Conservation (phyloP, 2,113 vertebrate genomes). For the Ageneiosus marmoratus region DNA sequence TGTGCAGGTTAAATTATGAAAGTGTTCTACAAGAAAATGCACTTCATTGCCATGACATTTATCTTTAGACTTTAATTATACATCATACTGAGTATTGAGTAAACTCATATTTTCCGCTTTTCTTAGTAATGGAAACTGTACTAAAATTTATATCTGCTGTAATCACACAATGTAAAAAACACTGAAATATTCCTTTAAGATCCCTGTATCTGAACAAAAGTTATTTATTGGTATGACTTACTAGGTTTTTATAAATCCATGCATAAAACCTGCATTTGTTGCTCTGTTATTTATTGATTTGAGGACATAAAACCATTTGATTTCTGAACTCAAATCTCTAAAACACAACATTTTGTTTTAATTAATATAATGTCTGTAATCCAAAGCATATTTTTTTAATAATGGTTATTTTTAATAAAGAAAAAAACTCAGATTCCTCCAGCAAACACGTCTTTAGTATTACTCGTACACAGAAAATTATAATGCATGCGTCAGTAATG, state of each 20-base stretch:
- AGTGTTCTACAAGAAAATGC: not conserved
- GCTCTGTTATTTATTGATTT: not conserved
- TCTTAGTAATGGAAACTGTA: not conserved
- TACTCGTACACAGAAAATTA: not conserved
- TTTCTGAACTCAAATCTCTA: not conserved
- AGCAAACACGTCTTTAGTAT: not conserved
- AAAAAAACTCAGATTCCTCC: not conserved
- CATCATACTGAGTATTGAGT: not conserved
- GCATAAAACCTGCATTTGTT: not conserved
- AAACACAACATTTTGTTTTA: not conserved
- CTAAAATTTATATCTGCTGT: not conserved
- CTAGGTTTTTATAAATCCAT: too few relatives aligned
- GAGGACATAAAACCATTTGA: not conserved
- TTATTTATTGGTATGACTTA: not conserved
- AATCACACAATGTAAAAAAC: not conserved
- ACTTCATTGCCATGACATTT: not conserved
- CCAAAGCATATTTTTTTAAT: not conserved
- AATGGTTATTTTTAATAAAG: not conserved
- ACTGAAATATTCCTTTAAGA: not conserved
- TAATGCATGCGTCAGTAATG: constrained; percentile 6
- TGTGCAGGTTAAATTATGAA: not conserved
- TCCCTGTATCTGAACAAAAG: not conserved
- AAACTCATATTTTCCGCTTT: not conserved
- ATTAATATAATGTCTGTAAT: not conserved
- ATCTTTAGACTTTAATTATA: not conserved